A percentile compares a stretch with the other conserved stretches of the same genome.
These are phyloP conservation scores for Poeciliopsis turneri DNA, from an alignment of 2,797 vertebrate species.

Conservation along the genomic window DNA sequence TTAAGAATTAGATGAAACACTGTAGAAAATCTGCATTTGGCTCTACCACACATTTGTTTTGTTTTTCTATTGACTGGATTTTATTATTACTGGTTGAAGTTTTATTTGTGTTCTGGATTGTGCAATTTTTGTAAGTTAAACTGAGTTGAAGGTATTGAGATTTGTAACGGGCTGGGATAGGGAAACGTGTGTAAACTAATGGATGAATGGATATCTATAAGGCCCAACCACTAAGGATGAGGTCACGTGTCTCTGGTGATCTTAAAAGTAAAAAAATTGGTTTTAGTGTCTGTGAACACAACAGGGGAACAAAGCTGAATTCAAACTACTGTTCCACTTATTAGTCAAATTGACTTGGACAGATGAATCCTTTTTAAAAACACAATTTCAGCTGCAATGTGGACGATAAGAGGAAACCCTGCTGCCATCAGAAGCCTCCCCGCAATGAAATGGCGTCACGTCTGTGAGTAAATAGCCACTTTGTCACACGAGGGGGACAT, in stretches of 20 bases:
- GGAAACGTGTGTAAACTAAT: too few species aligned
- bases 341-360: not conserved
- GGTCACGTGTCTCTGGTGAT: not conserved
- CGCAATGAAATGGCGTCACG: conserved; percentile 34
- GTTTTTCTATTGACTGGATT: not conserved
- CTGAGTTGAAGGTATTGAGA: not conserved
- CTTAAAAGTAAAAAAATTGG: not conserved
- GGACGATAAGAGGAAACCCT: conserved; percentile 25
- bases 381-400: not conserved
- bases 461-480: conserved; percentile 68
- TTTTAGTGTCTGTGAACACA: not conserved
- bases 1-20: too few species aligned
- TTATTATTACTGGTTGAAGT: not conserved
- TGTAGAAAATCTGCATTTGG: too few species aligned
- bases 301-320: not conserved
- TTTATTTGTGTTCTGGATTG: not conserved
- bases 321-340: not conserved
- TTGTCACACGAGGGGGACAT: conserved; percentile 57
- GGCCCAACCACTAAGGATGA: not conserved
- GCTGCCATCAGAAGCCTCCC: conserved; percentile 3
- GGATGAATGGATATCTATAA: not conserved
- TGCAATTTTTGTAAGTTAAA: not conserved
- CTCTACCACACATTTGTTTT: too few species aligned
- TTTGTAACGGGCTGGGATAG: not conserved
- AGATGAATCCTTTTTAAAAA: not conserved